A percentile compares a stretch with the other conserved stretches of the same genome.
Conservation (phyloP, 2,113 vertebrate species). For the Pandion haliaetus region DNA sequence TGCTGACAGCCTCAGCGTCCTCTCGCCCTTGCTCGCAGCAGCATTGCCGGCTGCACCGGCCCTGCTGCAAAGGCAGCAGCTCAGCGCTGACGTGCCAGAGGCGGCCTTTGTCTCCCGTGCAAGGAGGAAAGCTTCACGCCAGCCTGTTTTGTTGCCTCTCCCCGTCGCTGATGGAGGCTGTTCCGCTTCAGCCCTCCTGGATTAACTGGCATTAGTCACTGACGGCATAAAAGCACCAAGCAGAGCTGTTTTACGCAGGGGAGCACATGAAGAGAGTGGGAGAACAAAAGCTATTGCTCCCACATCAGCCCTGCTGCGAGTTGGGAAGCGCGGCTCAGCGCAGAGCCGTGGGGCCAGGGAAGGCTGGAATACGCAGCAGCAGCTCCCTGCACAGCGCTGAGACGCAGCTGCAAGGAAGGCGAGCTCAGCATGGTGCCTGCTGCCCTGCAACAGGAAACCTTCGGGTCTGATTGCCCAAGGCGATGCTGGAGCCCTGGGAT, state of each 20-base stretch:
- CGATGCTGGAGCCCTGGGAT: not conserved
- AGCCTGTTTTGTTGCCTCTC: not conserved
- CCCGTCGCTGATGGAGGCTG: not conserved
- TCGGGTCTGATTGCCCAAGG: not conserved
- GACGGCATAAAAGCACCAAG: not conserved
- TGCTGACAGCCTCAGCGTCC: not conserved
- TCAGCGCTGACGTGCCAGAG: fast-evolving
- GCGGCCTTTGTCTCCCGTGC: not conserved
- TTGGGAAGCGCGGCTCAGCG: not conserved
- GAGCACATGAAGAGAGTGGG: not conserved
- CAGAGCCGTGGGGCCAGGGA: not conserved
- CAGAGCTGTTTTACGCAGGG: not conserved
- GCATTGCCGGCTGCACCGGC: not conserved
- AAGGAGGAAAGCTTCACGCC: not conserved
- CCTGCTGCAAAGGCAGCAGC: not conserved
- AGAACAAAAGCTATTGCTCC: conserved; percentile 19
- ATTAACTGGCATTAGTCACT: not conserved
- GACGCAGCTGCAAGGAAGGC: fast-evolving
- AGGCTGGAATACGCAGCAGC: not conserved
- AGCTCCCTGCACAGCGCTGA: not conserved
- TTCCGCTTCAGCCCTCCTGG: not conserved
- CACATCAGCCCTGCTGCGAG: not conserved
- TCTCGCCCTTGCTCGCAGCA: fast-evolving
- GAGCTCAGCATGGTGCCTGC: not conserved
- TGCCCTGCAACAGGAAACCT: no score